phyloP scores from a whole-genome alignment of 1,140 invertebrate species.

The Listronotus bonariensis region DNA sequence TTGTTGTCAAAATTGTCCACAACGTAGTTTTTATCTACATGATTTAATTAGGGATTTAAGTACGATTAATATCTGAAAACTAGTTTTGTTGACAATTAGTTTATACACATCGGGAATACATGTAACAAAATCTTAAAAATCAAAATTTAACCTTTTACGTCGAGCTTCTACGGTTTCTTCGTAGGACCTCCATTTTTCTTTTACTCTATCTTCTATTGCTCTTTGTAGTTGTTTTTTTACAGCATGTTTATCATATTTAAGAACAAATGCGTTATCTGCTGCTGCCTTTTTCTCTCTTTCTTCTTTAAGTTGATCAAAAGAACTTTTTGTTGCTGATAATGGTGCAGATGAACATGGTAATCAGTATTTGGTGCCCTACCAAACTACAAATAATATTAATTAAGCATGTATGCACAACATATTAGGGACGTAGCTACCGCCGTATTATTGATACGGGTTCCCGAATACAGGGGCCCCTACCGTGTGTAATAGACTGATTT shows the following conservation, averaged over 20 bases:
- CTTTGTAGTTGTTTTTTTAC: slow-evolving; percentile 36
- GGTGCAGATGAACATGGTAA: slow-evolving; percentile 34
- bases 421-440: too few species aligned
- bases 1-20: too few species aligned
- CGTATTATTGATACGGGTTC: too few species aligned
- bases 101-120: too few species aligned
- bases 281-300: slow-evolving; percentile 1
- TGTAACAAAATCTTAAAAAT: too few species aligned
- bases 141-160: slow-evolving; percentile 43
- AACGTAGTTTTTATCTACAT: too few species aligned
- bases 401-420: too few species aligned
- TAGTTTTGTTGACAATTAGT: too few species aligned
- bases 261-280: slow-evolving; percentile 6
- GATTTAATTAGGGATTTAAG: too few species aligned
- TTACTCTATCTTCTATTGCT: slow-evolving; percentile 37
- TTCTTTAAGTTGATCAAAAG: slow-evolving; percentile 12
- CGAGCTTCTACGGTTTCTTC: slow-evolving; percentile 46
- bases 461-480: too few species aligned
- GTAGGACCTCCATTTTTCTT: slow-evolving; percentile 45
- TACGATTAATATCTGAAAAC: too few species aligned
- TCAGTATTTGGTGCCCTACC: slow-evolving; percentile 43
- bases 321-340: slow-evolving; percentile 40
- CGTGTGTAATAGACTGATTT: too few species aligned
- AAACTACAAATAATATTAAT: slow-evolving; percentile 25
- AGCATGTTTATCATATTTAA: slow-evolving; percentile 41